Percentiles rank a stretch among this genome's conserved stretches.
These are phyloP conservation scores for Centropus bengalensis DNA, from an alignment of 2,113 vertebrate species.

Conservation along the genomic window DNA sequence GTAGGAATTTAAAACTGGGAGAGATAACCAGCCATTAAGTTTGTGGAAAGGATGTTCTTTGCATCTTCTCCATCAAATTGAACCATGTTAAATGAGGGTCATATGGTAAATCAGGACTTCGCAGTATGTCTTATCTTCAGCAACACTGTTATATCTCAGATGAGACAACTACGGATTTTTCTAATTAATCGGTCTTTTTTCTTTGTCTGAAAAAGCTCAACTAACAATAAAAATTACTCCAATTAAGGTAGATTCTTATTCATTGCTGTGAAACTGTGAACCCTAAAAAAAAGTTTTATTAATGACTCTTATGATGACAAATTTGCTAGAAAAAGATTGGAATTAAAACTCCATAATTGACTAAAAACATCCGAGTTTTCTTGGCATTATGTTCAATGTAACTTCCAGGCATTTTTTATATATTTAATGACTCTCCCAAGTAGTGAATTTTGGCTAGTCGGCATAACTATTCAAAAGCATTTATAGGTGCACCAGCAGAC, in stretches of 20 bases:
- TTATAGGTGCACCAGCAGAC: background rate
- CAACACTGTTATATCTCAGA: background rate
- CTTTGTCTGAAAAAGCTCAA: background rate
- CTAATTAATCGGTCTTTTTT: background rate
- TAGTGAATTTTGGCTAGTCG: background rate
- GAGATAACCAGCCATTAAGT: background rate
- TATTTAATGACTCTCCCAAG: background rate
- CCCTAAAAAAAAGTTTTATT: background rate
- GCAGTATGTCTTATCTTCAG: background rate
- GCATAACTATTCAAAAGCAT: background rate
- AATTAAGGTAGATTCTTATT: background rate
- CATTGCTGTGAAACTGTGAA: background rate
- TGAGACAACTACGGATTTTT: background rate
- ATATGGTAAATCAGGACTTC: background rate
- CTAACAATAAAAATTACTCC: background rate
- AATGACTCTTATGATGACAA: background rate
- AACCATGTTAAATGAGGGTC: background rate
- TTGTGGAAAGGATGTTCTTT: background rate
- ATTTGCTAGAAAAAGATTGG: background rate
- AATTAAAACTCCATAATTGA: background rate
- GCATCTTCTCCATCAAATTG: background rate
- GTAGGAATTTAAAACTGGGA: background rate
- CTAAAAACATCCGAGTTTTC: background rate
- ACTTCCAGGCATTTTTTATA: background rate
- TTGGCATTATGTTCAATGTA: background rate